Base-by-base conservation (phyloP, 2,888 invertebrate genomes). In the Notodonta ziczac region DNA sequence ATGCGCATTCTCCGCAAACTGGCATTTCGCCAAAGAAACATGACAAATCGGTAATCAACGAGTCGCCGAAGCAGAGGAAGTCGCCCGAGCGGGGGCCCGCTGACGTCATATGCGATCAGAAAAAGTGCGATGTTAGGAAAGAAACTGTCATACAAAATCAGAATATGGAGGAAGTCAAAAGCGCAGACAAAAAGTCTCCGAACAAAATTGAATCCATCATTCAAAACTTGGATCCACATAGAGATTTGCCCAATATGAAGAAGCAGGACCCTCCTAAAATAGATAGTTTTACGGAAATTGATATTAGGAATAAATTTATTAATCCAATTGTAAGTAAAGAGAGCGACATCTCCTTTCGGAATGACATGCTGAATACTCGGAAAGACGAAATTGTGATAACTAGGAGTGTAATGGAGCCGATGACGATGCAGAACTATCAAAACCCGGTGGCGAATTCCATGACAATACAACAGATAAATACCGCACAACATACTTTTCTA, bases 71-170 rank as follows among this genome's bases (percentile, higher is more conserved):
- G 73, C 84, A 77, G 58, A 86, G 80, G 61, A 87, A 82, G 67
- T 85, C 91, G 0, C 87, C 89, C 0, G 91, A 91, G 59, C 87
- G 82, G 68, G 65, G 74, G 3, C 78, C 61, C 53, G 44, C 70
- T 12, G 89, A 89, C 52, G 51, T 70, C 0, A 63, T 70, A 14
- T 73, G 67, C 59, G 90, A 91, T 50, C 88, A 85, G 64, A 91
- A 88, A 76, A 89, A 86, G 69, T 79, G 78, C 50, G 93, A 93
- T 73, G 70, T 89, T 56, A 84, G 93, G 61, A 93, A 93, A 74
- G 93, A 93, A 74, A 93, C 93, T 4, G 93, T 93, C 0, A 93
- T 93, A 60, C 93, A 92, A 74, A 91, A 90, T 74, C 93, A 93
- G 69, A 83, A 81, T 44, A 68, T 80, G 3, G 93, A 93, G 42